These are phyloP conservation scores for Rotaria magnacalcarata DNA, from an alignment of 2,888 invertebrate species.

Conservation along the genomic window DNA sequence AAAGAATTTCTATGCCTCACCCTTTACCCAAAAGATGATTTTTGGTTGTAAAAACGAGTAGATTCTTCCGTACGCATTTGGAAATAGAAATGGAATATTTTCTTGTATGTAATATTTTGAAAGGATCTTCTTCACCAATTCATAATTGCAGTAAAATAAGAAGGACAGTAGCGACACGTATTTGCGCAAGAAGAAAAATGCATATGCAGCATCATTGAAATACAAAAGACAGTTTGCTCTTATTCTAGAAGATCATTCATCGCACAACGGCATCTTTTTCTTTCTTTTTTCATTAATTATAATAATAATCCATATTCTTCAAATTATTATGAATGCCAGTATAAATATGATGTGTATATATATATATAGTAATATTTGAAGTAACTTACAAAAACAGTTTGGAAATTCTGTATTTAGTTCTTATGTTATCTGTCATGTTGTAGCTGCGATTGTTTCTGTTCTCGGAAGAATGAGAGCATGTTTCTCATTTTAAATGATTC, in stretches of 20 bases:
- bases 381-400: background rate
- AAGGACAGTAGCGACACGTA: background rate
- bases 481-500: background rate
- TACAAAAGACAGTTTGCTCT: background rate
- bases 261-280: background rate
- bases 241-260: background rate
- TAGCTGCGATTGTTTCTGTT: background rate
- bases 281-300: background rate
- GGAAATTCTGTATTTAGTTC: background rate
- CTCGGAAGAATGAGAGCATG: background rate
- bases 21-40: background rate
- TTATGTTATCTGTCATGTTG: background rate
- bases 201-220: background rate
- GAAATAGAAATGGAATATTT: too few species aligned
- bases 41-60: background rate
- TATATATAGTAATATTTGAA: background rate
- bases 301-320: constrained; percentile 8
- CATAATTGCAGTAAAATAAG: background rate
- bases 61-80: background rate
- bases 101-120: background rate
- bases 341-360: background rate
- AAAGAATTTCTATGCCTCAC: background rate
- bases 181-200: background rate
- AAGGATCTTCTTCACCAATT: background rate
- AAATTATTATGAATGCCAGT: background rate